phyloP scores from a whole-genome alignment of 2,113 vertebrate species.

The Gobiocypris rarus region DNA sequence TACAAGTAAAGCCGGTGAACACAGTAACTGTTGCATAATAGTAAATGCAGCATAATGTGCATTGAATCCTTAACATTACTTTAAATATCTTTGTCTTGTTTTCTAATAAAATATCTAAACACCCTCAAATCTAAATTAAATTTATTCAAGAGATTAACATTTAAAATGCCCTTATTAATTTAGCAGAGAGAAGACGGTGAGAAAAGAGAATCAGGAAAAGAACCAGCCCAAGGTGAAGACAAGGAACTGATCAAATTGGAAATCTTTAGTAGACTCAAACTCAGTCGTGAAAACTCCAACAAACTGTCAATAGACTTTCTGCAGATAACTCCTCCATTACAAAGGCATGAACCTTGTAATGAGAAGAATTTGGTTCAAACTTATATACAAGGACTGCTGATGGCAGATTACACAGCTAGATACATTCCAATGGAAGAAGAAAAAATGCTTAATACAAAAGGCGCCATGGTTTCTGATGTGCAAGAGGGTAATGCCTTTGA shows the following conservation, averaged over 20 bases:
- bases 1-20: too few relatives aligned
- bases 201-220: not conserved
- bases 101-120: too few relatives aligned
- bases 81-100: too few relatives aligned
- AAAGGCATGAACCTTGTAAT: constrained; percentile 54
- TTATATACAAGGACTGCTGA: constrained; percentile 68
- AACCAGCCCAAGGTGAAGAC: not conserved
- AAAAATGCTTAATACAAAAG: not conserved
- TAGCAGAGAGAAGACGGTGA: not conserved
- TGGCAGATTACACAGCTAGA: constrained; percentile 68
- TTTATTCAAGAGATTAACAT: too few relatives aligned
- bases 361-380: constrained; percentile 67
- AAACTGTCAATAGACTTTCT: constrained; percentile 61
- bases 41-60: too few relatives aligned
- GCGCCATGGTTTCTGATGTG: accelerated
- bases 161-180: not conserved
- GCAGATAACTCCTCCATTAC: constrained; percentile 58
- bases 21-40: too few relatives aligned
- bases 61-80: too few relatives aligned
- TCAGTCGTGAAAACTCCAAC: not conserved
- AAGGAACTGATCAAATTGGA: not conserved
- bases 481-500: constrained; percentile 50
- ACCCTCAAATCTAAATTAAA: too few relatives aligned
- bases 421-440: constrained; percentile 61
- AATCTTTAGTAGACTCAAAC: not conserved